A percentile compares a stretch with the other conserved stretches of the same genome.
Evolutionary conservation across 2,797 vertebrate species (phyloP).

Genomic region (Selene dorsalis): DNA sequence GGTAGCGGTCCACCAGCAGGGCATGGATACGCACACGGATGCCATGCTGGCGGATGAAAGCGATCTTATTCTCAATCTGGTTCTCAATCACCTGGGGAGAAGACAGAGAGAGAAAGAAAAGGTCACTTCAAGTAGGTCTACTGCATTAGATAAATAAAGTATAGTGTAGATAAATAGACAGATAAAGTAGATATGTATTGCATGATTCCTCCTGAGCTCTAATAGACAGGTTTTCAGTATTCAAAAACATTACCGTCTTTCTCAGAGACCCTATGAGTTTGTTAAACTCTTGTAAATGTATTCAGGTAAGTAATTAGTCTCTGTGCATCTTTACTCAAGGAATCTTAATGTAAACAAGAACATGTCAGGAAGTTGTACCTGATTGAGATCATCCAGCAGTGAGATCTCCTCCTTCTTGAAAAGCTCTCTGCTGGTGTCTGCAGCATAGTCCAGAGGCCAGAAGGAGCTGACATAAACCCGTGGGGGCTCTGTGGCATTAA

Average conservation of each 20-base stretch:
- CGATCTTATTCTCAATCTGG: constrained; percentile 98
- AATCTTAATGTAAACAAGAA: background rate
- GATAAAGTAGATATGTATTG: background rate
- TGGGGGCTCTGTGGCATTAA: constrained; percentile 96
- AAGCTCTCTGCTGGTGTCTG: constrained; percentile 90
- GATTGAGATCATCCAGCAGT: constrained; percentile 95
- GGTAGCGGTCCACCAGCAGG: constrained; percentile 94
- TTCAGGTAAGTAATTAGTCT: background rate
- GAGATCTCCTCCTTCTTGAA: constrained; percentile 97
- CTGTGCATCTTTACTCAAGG: background rate
- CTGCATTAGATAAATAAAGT: background rate
- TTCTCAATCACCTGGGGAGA: constrained; percentile 93
- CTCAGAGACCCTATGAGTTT: background rate
- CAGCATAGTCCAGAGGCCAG: constrained; percentile 93
- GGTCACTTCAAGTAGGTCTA: background rate
- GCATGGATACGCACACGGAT: constrained; percentile 97
- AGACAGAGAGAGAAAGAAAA: background rate
- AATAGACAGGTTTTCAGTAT: background rate
- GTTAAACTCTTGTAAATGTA: background rate
- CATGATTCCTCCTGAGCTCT: background rate
- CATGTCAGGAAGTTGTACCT: constrained; percentile 67
- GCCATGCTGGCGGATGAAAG: constrained; percentile 96
- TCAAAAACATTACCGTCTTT: background rate
- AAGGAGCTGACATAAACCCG: constrained; percentile 98
- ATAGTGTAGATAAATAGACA: no score